These are phyloP conservation scores for Pterophyllum scalare DNA, from an alignment of 2,113 vertebrate genomes.

Conservation along the genomic window DNA sequence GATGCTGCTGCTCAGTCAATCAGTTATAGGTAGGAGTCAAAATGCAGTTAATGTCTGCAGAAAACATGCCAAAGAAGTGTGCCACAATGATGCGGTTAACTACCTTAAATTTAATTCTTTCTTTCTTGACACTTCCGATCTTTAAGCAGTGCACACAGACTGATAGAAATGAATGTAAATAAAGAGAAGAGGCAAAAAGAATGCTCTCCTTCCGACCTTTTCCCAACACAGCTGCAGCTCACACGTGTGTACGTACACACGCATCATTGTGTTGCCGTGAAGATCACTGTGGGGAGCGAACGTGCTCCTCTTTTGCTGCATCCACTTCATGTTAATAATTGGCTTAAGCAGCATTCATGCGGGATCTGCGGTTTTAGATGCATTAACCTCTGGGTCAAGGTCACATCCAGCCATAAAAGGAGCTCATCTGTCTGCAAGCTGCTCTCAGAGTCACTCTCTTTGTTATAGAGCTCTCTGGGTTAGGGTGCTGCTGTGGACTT, in stretches of 20 bases:
- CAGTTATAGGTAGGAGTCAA: neutral
- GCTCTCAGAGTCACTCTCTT: constrained; percentile 18
- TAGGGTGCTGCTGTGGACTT: neutral
- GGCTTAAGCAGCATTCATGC: constrained; percentile 29
- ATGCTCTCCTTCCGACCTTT: neutral
- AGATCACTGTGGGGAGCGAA: constrained; percentile 10
- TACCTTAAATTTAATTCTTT: neutral
- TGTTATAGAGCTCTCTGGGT: neutral
- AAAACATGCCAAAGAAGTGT: neutral
- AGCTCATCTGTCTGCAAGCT: constrained; percentile 49
- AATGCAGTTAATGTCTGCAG: neutral
- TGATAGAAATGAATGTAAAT: neutral
- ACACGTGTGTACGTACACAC: neutral
- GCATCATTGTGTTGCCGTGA: neutral
- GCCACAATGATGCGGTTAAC: neutral
- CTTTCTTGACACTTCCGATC: neutral
- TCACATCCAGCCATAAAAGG: constrained; percentile 52
- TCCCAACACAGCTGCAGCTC: neutral
- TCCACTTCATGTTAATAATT: constrained; percentile 54
- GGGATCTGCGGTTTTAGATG: constrained; percentile 26
- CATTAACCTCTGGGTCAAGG: constrained; percentile 55
- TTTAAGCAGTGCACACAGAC: neutral
- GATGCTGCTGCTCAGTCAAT: neutral
- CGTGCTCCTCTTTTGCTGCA: neutral
- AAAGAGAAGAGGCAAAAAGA: neutral